Evolutionary conservation across 2,113 vertebrate genomes (phyloP).

Genomic region (Climacteris rufus): DNA sequence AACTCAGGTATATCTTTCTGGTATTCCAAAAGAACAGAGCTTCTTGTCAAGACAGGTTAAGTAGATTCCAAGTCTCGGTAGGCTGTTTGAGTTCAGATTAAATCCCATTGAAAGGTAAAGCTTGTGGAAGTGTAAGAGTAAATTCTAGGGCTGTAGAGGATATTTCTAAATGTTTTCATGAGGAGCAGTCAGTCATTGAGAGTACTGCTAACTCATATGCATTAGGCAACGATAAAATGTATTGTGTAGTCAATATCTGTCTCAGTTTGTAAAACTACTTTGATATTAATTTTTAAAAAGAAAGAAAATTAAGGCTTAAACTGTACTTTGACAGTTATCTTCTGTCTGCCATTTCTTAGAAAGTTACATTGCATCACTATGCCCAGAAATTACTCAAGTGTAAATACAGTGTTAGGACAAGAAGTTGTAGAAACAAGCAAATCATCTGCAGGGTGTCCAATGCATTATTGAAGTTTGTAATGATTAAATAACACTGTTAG

Average conservation of each 20-base stretch:
- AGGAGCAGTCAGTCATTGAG: neutral
- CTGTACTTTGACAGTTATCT: neutral
- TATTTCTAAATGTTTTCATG: neutral
- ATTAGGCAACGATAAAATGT: neutral
- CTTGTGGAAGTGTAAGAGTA: neutral
- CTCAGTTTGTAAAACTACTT: neutral
- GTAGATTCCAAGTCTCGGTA: neutral
- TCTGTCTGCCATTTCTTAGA: neutral
- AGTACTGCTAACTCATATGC: neutral
- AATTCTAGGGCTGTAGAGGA: neutral
- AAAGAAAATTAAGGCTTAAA: neutral
- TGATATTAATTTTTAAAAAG: neutral
- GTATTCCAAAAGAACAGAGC: neutral
- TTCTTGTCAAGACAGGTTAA: neutral
- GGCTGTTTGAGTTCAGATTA: neutral
- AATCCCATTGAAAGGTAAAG: neutral
- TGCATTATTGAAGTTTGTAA: neutral
- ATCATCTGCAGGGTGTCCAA: neutral
- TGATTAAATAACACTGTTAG: neutral
- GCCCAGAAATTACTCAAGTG: neutral
- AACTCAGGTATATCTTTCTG: neutral
- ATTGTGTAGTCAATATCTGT: neutral
- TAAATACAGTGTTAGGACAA: neutral
- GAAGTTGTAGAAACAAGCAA: neutral
- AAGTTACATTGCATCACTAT: neutral